Base-by-base conservation (phyloP, 2,113 vertebrate species). In the Nibea coibor region DNA sequence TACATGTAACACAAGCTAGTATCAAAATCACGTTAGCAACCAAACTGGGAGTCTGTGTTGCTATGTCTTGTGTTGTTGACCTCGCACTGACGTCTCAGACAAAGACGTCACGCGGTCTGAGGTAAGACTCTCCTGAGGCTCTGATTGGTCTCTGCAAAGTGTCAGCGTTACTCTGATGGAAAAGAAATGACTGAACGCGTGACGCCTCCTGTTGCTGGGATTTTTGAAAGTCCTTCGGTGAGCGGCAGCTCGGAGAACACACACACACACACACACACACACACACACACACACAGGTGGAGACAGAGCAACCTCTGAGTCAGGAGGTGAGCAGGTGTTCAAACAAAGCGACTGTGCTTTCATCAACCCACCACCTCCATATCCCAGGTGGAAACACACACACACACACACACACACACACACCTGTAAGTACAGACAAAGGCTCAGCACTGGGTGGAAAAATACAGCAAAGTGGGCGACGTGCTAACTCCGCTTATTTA, bases 251-350 rank as follows among this genome's bases (percentile, higher is more conserved):
- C n/a, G n/a, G n/a, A 65, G 45, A 53, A 78, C 56, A 68, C 56
- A 63, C 64, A 73, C 47, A 48, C 24, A 72, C 24, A 61, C 19
- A 50, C 31, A 50, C 43, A 63, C 47, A 75, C 19, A 71, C 14
- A 50, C 54, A 72, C 35, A 67, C 20, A 76, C 10, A 54, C 31
- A 72, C 47, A 42, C 20, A 80, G 53, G 78, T 82, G 63, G 45
- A 85, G 78, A 75, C 20, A 58, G 61, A 80, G 74, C 70, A 73
- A 89, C 85, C 73, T 53, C 70, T 69, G 85, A 88, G 81, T 89
- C 83, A 78, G 87, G 80, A 90, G 88, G 88, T 82, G 89, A 90
- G 89, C 94, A 95, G 93, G 93, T 95, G 94, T 95, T 95, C 93
- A 95, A 95, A 95, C 90, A 95, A 94, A 93, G 92, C 67, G 9